phyloP scores from a whole-genome alignment of 2,888 invertebrate species.

The Amblyjoppa proteus region DNA sequence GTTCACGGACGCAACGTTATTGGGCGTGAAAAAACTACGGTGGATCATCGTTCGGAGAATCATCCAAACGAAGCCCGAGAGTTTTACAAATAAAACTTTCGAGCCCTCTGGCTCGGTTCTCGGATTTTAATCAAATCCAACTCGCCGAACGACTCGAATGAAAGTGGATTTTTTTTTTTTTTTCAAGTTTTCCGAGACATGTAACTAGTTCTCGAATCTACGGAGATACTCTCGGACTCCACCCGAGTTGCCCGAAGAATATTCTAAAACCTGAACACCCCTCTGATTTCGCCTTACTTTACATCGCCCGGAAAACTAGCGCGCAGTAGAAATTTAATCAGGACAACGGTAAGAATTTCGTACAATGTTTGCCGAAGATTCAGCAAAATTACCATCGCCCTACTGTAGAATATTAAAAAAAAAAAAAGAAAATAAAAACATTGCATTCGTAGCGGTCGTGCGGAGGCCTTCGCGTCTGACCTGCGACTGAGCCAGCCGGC shows the following conservation, averaged over 20 bases:
- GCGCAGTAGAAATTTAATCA: too few relatives aligned
- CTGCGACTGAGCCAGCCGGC: constrained; percentile 56
- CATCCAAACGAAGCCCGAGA: neutral
- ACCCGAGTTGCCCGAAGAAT: too few relatives aligned
- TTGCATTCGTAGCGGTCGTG: constrained; percentile 26
- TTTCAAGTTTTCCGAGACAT: too few relatives aligned
- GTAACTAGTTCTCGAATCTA: too few relatives aligned
- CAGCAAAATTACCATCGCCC: neutral
- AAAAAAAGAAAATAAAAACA: neutral
- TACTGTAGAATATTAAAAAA: neutral
- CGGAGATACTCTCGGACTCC: too few relatives aligned
- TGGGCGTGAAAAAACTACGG: too few relatives aligned
- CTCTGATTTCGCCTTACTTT: too few relatives aligned
- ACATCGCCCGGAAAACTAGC: too few relatives aligned
- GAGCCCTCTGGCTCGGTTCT: neutral
- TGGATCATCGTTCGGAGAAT: neutral
- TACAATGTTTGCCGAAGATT: neutral
- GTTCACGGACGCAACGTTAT: too few relatives aligned
- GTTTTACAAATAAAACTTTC: neutral
- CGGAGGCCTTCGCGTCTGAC: constrained; percentile 45
- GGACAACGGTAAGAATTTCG: too few relatives aligned
- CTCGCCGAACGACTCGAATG: neutral
- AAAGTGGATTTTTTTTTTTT: neutral
- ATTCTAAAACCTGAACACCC: too few relatives aligned
- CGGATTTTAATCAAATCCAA: neutral